Conservation (phyloP, 2,113 vertebrate species). For the Ceyx margarethae region DNA sequence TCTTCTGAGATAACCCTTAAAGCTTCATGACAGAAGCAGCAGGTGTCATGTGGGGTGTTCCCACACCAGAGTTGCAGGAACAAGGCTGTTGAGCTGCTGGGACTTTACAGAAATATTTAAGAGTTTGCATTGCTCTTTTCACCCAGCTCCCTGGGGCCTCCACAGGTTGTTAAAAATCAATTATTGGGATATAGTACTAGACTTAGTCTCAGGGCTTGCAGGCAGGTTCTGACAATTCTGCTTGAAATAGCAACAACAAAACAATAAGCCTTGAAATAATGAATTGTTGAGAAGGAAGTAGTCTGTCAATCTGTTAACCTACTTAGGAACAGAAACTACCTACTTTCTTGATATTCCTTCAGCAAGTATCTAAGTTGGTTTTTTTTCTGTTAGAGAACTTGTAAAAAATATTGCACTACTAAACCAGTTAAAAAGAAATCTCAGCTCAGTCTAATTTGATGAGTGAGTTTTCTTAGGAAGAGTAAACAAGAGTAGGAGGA, state of each 20-base stretch:
- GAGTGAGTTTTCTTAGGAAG: neutral
- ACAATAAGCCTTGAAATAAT: slow-evolving; percentile 71
- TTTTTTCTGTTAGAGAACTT: slow-evolving; percentile 20
- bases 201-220: neutral
- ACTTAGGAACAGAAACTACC: slow-evolving; percentile 19
- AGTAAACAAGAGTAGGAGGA: slow-evolving; percentile 29
- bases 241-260: slow-evolving; percentile 72
- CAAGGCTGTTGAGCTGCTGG: neutral
- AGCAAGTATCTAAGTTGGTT: neutral
- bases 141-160: neutral
- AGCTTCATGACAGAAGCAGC: neutral
- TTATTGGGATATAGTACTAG: slow-evolving; percentile 4
- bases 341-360: slow-evolving; percentile 14
- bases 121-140: neutral
- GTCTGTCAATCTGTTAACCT: slow-evolving; percentile 72
- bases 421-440: neutral
- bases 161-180: slow-evolving; percentile 24
- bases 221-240: slow-evolving; percentile 15
- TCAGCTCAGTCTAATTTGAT: neutral
- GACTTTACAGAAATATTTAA: neutral
- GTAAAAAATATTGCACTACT: neutral
- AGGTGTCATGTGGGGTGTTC: neutral
- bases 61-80: neutral
- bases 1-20: neutral
- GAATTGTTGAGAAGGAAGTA: slow-evolving; percentile 72